These are phyloP conservation scores for Parazoanthus swiftii DNA, from an alignment of 92 coral and sea anemone species.

Conservation along the genomic window DNA sequence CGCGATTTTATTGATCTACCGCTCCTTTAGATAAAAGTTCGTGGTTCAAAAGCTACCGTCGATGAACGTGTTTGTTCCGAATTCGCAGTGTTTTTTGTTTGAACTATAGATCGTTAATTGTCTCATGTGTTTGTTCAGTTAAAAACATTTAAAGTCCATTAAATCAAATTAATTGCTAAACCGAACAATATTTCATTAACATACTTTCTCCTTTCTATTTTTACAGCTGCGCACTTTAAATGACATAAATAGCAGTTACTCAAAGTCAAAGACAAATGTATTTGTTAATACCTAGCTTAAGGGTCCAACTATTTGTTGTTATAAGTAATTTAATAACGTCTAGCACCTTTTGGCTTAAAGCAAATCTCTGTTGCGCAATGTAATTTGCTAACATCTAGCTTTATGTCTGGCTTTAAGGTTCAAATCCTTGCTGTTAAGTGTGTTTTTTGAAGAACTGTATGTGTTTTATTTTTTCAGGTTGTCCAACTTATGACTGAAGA, in stretches of 20 bases:
- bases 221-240: slow-evolving; percentile 9
- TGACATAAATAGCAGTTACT: slow-evolving; percentile 3
- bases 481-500: neutral
- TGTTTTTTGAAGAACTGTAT: too few species aligned
- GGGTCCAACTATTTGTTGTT: neutral
- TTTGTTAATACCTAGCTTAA: neutral
- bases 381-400: too few species aligned
- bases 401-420: too few species aligned
- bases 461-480: neutral
- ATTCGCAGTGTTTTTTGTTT: neutral
- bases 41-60: neutral
- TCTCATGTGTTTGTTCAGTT: neutral
- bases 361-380: too few species aligned
- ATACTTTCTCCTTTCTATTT: neutral
- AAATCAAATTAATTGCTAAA: neutral
- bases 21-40: neutral
- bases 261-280: neutral
- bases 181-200: neutral
- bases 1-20: neutral
- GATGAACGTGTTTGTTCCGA: neutral
- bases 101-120: neutral
- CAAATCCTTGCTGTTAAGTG: too few species aligned
- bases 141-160: neutral
- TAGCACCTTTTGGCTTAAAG: neutral
- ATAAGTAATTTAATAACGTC: neutral